Base-by-base conservation (phyloP, 1,140 invertebrate species). In the Pogonognathellus flavescens region DNA sequence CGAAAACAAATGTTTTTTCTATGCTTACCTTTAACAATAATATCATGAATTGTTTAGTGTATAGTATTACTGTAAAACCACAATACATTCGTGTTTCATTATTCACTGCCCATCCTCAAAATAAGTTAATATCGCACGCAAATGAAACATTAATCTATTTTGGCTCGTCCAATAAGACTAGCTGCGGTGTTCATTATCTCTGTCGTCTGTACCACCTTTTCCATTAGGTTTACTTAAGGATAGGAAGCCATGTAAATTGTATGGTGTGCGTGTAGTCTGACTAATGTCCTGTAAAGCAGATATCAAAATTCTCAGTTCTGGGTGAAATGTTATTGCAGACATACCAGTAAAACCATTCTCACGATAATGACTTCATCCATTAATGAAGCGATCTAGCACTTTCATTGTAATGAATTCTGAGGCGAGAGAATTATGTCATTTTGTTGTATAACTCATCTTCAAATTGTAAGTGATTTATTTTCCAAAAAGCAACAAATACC, bases 121-220 rank as follows among this genome's bases (percentile, higher is more conserved):
- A 41, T n/a, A n/a, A n/a, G n/a, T n/a, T n/a, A n/a, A n/a, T n/a
- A 22, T 22, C 13, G 49, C 70, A 76, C 70, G 70, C 70, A 76
- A 76, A 49, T 49, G 70, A 5, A 31, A 16, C 41, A 50, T 76
- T 76, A 76, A 76, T 76, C 31, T 49, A 50, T 31, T 14, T 16
- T 76, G 9, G 16, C 31, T 7, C 3, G 8, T 41, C 31, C 8
- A 18, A 49, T 49, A 18, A 50, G 8, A 31, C 16, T 49, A 31
- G n/a, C 70, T 76, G 5, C 70, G 49, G n/a, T 57, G 53, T 25
- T 66, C 62, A 66, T 66, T 66, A 66, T 13, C 0, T 66, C 20
- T 25, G 31, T 76, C 25, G 70, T 76, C 18, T 76, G 70, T 50
- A 76, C 41, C 25, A n/a, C n/a, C n/a, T n/a, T n/a, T n/a, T n/a